Conservation (phyloP, 2,888 invertebrate genomes). For the Perdita meconis region DNA sequence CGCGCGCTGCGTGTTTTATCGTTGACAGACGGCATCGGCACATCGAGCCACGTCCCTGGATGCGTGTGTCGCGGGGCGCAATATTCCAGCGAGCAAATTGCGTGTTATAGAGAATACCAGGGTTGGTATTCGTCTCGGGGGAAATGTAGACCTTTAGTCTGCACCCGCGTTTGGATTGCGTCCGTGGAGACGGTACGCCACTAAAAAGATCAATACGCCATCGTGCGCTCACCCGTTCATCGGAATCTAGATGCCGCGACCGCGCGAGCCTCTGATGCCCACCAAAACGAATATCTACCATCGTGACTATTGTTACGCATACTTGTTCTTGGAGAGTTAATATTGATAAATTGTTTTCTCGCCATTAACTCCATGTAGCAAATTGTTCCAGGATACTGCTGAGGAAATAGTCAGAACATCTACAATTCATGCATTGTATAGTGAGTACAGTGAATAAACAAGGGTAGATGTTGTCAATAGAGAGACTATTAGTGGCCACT, state of each 20-base stretch:
- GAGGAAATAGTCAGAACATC: too few species aligned
- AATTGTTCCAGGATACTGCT: too few species aligned
- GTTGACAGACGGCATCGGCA: not conserved
- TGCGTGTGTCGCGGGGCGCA: constrained; percentile 65
- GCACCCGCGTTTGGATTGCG: constrained; percentile 80
- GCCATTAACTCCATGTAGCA: too few species aligned
- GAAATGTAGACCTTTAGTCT: constrained; percentile 84
- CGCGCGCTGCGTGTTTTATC: constrained; percentile 39
- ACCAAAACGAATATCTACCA: constrained; percentile 46
- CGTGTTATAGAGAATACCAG: constrained; percentile 83
- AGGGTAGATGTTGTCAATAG: not conserved
- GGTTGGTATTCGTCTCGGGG: constrained; percentile 82
- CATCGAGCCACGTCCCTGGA: too few species aligned
- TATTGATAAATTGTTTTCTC: too few species aligned
- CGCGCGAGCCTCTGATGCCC: constrained; percentile 66
- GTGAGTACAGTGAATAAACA: too few species aligned
- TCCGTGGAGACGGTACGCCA: constrained; percentile 81
- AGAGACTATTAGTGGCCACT: not conserved
- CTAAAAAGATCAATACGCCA: constrained; percentile 85
- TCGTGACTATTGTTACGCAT: too few species aligned
- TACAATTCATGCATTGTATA: too few species aligned
- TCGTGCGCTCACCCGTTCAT: constrained; percentile 76
- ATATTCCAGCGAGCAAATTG: constrained; percentile 82
- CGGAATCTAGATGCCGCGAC: constrained; percentile 78
- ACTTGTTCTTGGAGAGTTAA: too few species aligned